Base-by-base conservation (phyloP, 2,113 vertebrate species). In the Pogonocichla stellata region DNA sequence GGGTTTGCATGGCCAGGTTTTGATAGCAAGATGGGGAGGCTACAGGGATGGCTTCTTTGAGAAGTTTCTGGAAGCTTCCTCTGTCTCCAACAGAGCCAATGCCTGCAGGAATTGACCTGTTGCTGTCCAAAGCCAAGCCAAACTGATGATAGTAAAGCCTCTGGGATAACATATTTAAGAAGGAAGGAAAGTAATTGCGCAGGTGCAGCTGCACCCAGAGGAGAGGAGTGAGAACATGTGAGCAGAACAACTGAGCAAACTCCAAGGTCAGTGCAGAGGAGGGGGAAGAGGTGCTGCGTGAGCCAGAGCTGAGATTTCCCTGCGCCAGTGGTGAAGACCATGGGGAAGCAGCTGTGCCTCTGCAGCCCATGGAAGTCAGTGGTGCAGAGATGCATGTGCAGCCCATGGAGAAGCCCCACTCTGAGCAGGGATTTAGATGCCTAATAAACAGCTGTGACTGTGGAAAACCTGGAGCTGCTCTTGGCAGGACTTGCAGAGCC, bases 111-210 rank as follows among this genome's bases (percentile, higher is more conserved):
- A 38, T 13, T 15, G 12, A 23, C 28, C 15, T 28, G 3, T 19
- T 19, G 2, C 19, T 67, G 61, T 25, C 17, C n/a, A 67, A 47
- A 43, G n/a, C 17, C 1, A 0, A 82, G 29, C n/a, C 53, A 53
- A 47, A 60, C 7, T 8, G 38, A 40, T 60, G 45, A 51, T 2
- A 31, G 17, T 7, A 67, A 82, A 75, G 14, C 3, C 29, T 60
- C 54, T n/a, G 16, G 19, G 54, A 47, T n/a, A 61, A 40, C 20
- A 40, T 9, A 54, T 40, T 75, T 31, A 47, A 26, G n/a, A 75
- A 34, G 29, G 16, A 38, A 45, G 60, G n/a, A 53, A 58, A 74
- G 9, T 25, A 26, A 25, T 23, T 75, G 5, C 0, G 0, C 11
- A 40, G 9, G 18, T 82, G 25, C 8, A 61, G 18, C 13, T 40